Percentiles rank a stretch among this genome's conserved stretches.
phyloP scores from a whole-genome alignment of 2,797 vertebrate genomes.

The Agapornis canus region DNA sequence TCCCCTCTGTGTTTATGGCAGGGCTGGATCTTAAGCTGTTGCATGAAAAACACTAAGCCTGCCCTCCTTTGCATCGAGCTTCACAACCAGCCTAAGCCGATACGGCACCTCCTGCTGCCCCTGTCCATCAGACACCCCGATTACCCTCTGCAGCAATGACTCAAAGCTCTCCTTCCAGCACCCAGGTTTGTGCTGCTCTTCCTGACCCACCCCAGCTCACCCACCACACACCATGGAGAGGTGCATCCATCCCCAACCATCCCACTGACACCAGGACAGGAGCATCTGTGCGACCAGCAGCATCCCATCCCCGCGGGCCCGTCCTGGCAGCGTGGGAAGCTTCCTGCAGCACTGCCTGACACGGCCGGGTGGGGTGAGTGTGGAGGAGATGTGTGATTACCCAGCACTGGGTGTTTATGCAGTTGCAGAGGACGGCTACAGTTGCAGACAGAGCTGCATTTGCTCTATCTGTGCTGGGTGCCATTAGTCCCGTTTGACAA shows the following conservation, averaged over 20 bases:
- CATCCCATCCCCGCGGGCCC: not conserved
- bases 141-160: rapidly evolving
- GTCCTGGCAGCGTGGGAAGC: not conserved
- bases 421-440: not conserved
- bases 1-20: not conserved
- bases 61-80: not conserved
- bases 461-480: not conserved
- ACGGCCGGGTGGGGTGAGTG: not conserved
- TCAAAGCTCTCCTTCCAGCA: not conserved
- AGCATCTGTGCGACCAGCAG: not conserved
- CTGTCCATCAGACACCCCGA: not conserved
- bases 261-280: not conserved
- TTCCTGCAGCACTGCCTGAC: not conserved
- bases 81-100: not conserved
- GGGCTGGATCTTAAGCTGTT: not conserved
- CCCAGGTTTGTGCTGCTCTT: not conserved
- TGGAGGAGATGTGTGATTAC: constrained; percentile 32
- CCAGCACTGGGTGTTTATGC: not conserved
- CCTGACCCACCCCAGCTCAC: not conserved
- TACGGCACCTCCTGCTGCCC: not conserved
- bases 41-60: not conserved
- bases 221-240: rapidly evolving
- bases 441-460: not conserved
- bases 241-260: not conserved
- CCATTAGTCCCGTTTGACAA: not conserved